Conservation (phyloP, 2,888 invertebrate species). For the Pharmacophagus antenor region DNA sequence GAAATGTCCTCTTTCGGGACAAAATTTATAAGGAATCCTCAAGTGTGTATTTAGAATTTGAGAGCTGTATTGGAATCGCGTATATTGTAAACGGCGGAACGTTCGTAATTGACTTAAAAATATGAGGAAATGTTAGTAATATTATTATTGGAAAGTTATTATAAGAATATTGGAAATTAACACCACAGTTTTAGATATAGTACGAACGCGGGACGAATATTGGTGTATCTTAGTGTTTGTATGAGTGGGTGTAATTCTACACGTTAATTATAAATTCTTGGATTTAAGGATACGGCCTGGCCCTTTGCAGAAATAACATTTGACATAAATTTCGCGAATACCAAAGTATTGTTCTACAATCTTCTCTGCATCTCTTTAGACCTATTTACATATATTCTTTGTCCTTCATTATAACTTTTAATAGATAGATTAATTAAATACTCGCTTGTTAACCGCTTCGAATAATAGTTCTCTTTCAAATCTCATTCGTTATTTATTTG, state of each 20-base stretch:
- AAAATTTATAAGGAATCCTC: too few species aligned
- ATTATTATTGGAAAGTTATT: not conserved
- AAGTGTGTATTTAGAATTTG: too few species aligned
- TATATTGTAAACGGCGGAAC: too few species aligned
- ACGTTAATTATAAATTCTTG: not conserved
- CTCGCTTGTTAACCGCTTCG: too few species aligned
- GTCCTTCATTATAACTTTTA: too few species aligned
- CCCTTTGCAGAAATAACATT: not conserved
- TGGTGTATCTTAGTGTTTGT: not conserved
- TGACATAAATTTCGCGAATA: not conserved
- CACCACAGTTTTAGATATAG: not conserved
- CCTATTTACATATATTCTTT: too few species aligned
- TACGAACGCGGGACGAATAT: not conserved
- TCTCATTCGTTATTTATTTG: not conserved
- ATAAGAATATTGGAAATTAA: too few species aligned
- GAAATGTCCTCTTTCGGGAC: not conserved
- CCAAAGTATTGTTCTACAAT: not conserved
- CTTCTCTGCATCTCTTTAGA: not conserved
- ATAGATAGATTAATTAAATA: too few species aligned
- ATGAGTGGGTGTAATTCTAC: not conserved
- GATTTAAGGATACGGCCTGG: not conserved
- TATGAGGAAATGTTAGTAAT: not conserved
- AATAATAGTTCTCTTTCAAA: not conserved
- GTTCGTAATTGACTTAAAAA: not conserved
- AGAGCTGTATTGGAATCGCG: not conserved